Evolutionary conservation across 2,888 invertebrate species (phyloP), one percentile per base, ranked within the genome.

Genomic region (Tipula helvola): DNA sequence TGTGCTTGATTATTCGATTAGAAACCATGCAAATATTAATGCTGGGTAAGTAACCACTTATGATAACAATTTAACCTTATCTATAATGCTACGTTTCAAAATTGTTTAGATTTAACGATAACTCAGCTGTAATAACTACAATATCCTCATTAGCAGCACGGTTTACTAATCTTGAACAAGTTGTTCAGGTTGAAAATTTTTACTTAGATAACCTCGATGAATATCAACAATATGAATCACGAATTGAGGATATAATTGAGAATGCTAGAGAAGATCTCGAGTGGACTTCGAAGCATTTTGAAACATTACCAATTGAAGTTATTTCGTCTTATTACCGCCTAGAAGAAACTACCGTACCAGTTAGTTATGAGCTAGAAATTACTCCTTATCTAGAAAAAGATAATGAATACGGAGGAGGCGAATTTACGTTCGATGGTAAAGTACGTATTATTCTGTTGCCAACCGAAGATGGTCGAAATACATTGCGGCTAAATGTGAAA

Each of bases 321-420:
- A 16, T n/a, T 7, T 16, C 52, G 4, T 52, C 52, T 4, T 36
- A 83, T 13, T 86, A 86, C 83, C 89, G 91, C 36, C 87, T 91
- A 13, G 88, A 89, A 1, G 90, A 89, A 0, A 91, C 91, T 0
- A 91, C 94, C 0, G 87, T 87, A 1, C 95, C 95, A 0, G 88
- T 88, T 0, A 90, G 90, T n/a, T 95, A 95, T 88, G 90, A 91
- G 39, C 90, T 95, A 0, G 88, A 90, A 0, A 88, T 95, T 4
- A 91, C 90, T 0, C 94, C 94, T 0, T 92, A 93, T 88, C 91
- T 94, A 3, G 89, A 88, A 16, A 87, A 44, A 18, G 16, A 47
- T 3, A 41, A 36, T 28, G 12, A 87, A 0, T 86, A n/a, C 3
- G 16, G 5, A 10, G 52, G 83, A 7, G 89, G 89, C 5, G 88